These are phyloP conservation scores for Gobius niger DNA, from an alignment of 2,113 vertebrate species.

Conservation along the genomic window DNA sequence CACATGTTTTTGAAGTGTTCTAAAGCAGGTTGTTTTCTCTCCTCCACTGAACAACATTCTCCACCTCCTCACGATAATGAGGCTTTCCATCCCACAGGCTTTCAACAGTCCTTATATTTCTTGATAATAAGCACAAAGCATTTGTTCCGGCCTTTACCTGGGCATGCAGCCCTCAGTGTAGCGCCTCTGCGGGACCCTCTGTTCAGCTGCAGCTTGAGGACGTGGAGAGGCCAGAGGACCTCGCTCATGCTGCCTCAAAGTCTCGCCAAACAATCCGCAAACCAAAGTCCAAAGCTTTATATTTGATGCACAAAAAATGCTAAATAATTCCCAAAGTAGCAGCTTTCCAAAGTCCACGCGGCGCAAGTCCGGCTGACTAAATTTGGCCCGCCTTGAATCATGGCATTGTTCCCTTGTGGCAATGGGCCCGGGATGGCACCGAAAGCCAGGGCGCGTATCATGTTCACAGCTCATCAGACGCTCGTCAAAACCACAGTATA, in stretches of 20 bases:
- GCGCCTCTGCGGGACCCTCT: conserved; percentile 83
- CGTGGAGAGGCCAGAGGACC: conserved; percentile 71
- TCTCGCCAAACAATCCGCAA: not conserved
- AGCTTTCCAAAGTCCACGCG: too few relatives aligned
- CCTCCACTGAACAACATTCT: too few relatives aligned
- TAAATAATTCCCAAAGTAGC: not conserved
- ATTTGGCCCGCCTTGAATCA: conserved; percentile 75
- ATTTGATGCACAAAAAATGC: not conserved
- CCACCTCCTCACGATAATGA: too few relatives aligned
- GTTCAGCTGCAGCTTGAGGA: conserved; percentile 84
- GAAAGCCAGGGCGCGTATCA: conserved; percentile 30
- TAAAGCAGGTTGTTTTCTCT: too few relatives aligned
- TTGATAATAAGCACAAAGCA: too few relatives aligned
- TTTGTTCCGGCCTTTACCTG: conserved; percentile 76
- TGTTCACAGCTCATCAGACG: conserved; percentile 33
- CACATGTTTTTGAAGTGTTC: too few relatives aligned
- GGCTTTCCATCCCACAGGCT: too few relatives aligned
- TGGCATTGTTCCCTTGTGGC: conserved; percentile 35
- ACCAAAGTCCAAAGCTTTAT: not conserved
- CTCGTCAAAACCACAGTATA: too few relatives aligned
- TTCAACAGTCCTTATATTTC: too few relatives aligned
- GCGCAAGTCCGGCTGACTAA: conserved; percentile 61
- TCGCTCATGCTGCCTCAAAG: conserved; percentile 56
- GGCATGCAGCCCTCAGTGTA: conserved; percentile 90
- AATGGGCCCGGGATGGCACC: not conserved